Conservation (phyloP, 1,140 invertebrate genomes). For the Hylaeus anthracinus region DNA sequence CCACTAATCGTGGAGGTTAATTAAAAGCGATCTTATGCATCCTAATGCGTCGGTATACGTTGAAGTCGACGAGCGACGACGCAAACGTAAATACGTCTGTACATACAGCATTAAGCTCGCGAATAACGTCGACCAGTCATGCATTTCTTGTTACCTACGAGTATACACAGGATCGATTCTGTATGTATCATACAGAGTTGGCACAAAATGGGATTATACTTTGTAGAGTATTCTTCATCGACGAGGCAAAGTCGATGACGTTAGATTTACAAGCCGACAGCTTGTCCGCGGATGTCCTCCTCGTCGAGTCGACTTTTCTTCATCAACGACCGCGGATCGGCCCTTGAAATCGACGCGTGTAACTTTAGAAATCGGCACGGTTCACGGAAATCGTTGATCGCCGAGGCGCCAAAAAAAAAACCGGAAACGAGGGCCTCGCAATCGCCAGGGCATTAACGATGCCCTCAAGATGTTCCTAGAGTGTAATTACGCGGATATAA, state of each 20-base stretch:
- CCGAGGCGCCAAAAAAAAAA: background rate
- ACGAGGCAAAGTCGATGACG: background rate
- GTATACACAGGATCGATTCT: conserved; percentile 45
- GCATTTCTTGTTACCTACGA: conserved; percentile 51
- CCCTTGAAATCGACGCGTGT: background rate
- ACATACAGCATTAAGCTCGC: conserved; percentile 51
- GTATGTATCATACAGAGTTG: conserved; percentile 60
- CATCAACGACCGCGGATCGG: background rate
- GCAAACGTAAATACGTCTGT: conserved; percentile 50
- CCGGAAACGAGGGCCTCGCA: background rate
- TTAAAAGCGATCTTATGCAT: background rate
- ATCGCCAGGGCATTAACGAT: background rate
- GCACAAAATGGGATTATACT: conserved; percentile 44
- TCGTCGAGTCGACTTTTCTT: too few species aligned
- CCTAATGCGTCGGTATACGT: background rate
- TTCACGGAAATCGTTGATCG: background rate
- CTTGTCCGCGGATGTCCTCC: background rate
- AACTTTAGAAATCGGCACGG: background rate
- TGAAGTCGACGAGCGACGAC: conserved; percentile 3
- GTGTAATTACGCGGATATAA: conserved; percentile 39
- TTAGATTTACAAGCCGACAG: background rate
- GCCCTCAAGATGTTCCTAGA: conserved; percentile 39
- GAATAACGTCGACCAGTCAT: conserved; percentile 54
- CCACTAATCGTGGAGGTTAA: background rate
- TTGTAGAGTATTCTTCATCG: background rate